Evolutionary conservation across 1,140 invertebrate species (phyloP).

Genomic region (Leptoteleia sp.): DNA sequence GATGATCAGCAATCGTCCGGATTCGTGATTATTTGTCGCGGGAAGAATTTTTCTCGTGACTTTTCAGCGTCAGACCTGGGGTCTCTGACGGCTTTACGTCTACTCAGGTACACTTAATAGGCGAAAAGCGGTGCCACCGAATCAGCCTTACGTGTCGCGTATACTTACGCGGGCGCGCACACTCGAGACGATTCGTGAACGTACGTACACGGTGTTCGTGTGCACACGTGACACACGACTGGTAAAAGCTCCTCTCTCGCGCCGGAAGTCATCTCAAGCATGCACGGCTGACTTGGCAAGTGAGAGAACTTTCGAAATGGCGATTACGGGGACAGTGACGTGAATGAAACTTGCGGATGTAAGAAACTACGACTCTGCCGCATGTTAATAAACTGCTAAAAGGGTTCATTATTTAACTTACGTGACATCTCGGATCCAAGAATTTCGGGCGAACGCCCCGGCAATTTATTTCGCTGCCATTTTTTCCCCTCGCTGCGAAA

Average conservation of each 20-base stretch:
- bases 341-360: slow-evolving; percentile 56
- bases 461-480: no score
- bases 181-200: slow-evolving; percentile 19
- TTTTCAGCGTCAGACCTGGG: slow-evolving; percentile 26
- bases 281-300: slow-evolving; percentile 66
- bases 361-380: slow-evolving; percentile 30
- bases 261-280: slow-evolving; percentile 63
- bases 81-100: slow-evolving; percentile 58
- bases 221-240: slow-evolving; percentile 60
- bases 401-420: slow-evolving; percentile 33
- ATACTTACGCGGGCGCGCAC: slow-evolving; percentile 45
- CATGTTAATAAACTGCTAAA: slow-evolving; percentile 54
- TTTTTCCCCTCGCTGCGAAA: no score
- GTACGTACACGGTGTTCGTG: slow-evolving; percentile 26
- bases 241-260: slow-evolving; percentile 56
- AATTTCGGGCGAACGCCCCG: not conserved
- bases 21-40: slow-evolving; percentile 20
- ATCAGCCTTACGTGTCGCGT: slow-evolving; percentile 68
- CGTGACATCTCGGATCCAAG: not conserved
- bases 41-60: slow-evolving; percentile 46
- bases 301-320: slow-evolving; percentile 59
- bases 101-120: slow-evolving; percentile 66
- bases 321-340: slow-evolving; percentile 62
- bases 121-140: slow-evolving; percentile 52
- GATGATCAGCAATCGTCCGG: slow-evolving; percentile 33